Evolutionary conservation across 2,888 invertebrate species (phyloP).

Genomic region (Platycnemis pennipes): DNA sequence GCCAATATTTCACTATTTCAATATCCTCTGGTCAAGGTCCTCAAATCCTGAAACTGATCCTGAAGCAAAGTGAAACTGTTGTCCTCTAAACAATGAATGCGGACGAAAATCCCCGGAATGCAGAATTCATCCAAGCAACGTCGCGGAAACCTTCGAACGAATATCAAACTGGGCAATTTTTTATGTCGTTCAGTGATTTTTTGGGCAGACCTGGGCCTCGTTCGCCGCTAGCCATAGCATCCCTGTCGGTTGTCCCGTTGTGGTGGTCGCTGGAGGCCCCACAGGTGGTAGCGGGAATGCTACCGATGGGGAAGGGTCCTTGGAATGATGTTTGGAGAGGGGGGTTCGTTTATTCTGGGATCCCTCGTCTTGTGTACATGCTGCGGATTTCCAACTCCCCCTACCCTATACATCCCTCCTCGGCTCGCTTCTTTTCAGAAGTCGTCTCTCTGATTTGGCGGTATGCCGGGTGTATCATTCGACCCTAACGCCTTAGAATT

Average conservation of each 20-base stretch:
- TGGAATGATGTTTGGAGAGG: not conserved
- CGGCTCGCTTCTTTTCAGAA: not conserved
- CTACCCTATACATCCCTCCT: not conserved
- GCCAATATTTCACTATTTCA: no score
- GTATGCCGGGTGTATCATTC: not conserved
- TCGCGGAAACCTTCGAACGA: no score
- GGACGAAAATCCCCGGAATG: no score
- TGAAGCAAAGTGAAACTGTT: no score
- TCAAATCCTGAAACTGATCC: no score
- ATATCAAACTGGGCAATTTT: no score
- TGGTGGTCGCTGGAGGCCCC: not conserved
- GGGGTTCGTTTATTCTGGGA: not conserved
- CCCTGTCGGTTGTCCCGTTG: not conserved
- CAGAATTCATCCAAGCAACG: no score
- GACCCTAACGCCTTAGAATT: not conserved
- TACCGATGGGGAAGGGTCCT: not conserved
- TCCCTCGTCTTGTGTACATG: not conserved
- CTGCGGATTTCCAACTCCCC: not conserved
- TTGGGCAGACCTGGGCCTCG: no score
- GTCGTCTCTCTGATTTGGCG: not conserved
- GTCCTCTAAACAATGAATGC: no score
- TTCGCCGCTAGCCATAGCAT: not conserved
- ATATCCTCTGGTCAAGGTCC: no score
- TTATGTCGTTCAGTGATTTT: no score
- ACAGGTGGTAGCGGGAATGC: not conserved